A percentile compares a stretch with the other conserved stretches of the same genome.
Evolutionary conservation across 1,140 invertebrate species (phyloP).

Genomic region (Macrobrachium rosenbergii): DNA sequence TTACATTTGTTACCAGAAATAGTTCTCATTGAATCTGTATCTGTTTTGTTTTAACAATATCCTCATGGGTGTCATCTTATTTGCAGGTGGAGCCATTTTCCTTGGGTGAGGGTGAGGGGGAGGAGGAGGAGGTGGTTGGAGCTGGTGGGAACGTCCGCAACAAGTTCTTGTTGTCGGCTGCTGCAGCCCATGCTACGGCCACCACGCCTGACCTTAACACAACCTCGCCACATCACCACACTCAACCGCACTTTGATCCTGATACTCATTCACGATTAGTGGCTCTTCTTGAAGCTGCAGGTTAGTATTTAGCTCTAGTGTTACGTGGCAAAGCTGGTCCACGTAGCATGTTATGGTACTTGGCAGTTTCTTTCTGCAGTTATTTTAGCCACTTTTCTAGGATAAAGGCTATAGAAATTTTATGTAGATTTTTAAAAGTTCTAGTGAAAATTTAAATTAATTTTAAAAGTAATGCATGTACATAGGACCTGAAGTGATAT

Average conservation of each 20-base stretch:
- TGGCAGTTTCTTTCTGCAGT: too few relatives aligned
- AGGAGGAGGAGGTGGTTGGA: conserved; percentile 66
- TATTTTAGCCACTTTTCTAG: too few relatives aligned
- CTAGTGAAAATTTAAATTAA: too few relatives aligned
- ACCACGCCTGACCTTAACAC: conserved; percentile 71
- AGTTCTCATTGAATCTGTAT: too few relatives aligned
- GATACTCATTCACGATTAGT: conserved; percentile 90
- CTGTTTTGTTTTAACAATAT: neutral
- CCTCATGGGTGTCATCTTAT: conserved; percentile 41
- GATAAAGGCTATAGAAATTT: too few relatives aligned
- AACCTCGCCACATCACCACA: conserved; percentile 58
- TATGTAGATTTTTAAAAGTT: too few relatives aligned
- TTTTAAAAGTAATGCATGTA: too few relatives aligned
- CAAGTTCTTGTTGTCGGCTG: conserved; percentile 80
- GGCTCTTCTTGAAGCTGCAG: conserved; percentile 89
- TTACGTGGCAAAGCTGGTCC: too few relatives aligned
- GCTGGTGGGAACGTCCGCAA: conserved; percentile 58
- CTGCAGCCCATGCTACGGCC: conserved; percentile 77
- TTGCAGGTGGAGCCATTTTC: conserved; percentile 72
- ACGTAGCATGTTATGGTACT: too few relatives aligned
- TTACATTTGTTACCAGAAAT: too few relatives aligned
- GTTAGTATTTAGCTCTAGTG: conserved; percentile 71
- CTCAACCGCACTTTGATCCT: conserved; percentile 82
- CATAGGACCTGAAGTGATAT: too few relatives aligned
- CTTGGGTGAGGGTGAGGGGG: conserved; percentile 71